Base-by-base conservation (phyloP, 2,888 invertebrate species). In the Lydus trimaculatus region DNA sequence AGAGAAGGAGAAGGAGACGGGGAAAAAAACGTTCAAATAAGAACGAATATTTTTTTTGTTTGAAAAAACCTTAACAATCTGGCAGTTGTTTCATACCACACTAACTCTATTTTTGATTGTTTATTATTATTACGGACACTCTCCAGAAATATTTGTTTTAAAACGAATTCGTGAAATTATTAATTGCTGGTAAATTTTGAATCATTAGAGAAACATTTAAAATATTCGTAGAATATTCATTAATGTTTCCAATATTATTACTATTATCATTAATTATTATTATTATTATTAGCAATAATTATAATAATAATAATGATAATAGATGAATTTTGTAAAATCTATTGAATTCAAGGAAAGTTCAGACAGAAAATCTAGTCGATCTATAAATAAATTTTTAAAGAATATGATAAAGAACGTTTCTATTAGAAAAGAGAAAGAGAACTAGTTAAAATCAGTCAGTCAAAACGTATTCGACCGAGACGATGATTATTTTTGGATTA, bases 401-500 rank as follows among this genome's bases (percentile, higher is more conserved):
- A 6, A n/a, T n/a, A 11, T 23, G 56, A 56, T 11, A 56, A 56
- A 56, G 56, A 25, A 23, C 25, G 56, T 7, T 2, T 28, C 15
- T 56, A 25, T 25, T 20, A 43, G 48, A 48, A 56, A 23, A 56
- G 25, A 56, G 23, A 56, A 15, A 62, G 65, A 25, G 31, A 31
- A 58, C 69, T 75, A 75, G 72, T 63, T 66, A 63, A 67, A 67
- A 66, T 69, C 59, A 69, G 68, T 69, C 62, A 69, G 69, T 72
- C 61, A 66, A 73, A 73, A 67, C 69, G 72, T 70, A 72, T 67
- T 70, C 67, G 70, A 70, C 65, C 69, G 70, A 72, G 73, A 72
- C 69, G 69, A 69, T 64, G 70, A 56, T 56, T 75, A 75, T 75
- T 75, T 75, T 75, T 71, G 75, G 73, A 75, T 68, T 72, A 68